Conservation (phyloP, 2,797 vertebrate species). For the Falco biarmicus region DNA sequence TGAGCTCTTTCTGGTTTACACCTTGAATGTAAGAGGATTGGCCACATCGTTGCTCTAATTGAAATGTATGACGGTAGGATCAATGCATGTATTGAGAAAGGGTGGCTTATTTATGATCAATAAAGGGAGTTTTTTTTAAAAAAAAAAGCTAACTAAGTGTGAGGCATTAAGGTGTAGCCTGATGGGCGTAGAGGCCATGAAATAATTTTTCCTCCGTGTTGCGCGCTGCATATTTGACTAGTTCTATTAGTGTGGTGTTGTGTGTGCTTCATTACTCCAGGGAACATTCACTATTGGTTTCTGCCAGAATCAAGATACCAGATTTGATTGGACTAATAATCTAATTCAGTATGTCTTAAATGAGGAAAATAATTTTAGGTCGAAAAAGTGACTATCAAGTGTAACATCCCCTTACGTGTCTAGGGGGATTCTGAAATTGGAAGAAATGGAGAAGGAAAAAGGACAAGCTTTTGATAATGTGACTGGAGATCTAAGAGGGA, state of each 20-base stretch:
- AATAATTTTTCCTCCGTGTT: background rate
- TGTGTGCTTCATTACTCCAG: background rate
- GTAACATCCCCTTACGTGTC: background rate
- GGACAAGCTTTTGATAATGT: slow-evolving; percentile 4
- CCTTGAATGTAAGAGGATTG: background rate
- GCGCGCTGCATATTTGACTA: background rate
- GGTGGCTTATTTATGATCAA: background rate
- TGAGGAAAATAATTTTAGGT: background rate
- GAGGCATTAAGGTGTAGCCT: background rate
- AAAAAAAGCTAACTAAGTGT: background rate
- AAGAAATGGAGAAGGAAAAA: slow-evolving; percentile 15
- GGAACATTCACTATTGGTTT: background rate
- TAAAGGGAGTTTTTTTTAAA: background rate
- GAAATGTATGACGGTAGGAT: background rate
- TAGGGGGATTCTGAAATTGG: slow-evolving; percentile 5
- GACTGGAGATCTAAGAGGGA: slow-evolving; percentile 18
- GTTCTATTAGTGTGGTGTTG: background rate
- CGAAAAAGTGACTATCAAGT: background rate
- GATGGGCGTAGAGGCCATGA: background rate
- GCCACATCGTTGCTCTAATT: background rate
- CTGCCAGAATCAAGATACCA: background rate
- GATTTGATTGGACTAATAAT: slow-evolving; percentile 16
- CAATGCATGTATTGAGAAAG: background rate
- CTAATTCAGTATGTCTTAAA: background rate
- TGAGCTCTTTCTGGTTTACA: background rate